Conservation (phyloP, 2,797 vertebrate genomes). For the Danio kyathit region DNA sequence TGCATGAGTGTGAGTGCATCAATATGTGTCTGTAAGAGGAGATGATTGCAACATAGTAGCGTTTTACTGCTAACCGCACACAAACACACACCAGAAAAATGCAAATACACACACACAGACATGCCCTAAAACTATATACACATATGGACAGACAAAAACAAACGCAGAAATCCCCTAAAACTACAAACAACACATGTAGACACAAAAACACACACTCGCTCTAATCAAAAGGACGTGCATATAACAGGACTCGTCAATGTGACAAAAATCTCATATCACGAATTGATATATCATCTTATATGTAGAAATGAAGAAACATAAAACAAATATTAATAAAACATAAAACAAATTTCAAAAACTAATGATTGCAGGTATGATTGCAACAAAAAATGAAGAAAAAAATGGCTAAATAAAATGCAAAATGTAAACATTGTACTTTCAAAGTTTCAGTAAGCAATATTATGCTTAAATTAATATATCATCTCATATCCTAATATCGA, state of each 20-base stretch:
- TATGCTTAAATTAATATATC: too few species aligned
- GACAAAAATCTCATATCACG: too few species aligned
- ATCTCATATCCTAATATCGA: too few species aligned
- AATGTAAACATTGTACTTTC: too few species aligned
- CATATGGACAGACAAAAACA: slow-evolving; percentile 1
- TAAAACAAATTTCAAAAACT: too few species aligned
- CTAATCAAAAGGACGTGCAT: slow-evolving; percentile 19
- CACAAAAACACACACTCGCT: slow-evolving; percentile 14
- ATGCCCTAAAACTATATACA: slow-evolving; percentile 8
- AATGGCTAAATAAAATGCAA: too few species aligned
- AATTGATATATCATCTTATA: too few species aligned
- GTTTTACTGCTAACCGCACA: slow-evolving; percentile 40
- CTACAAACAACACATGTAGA: not conserved
- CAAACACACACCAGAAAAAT: slow-evolving; percentile 38
- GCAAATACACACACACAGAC: slow-evolving; percentile 27
- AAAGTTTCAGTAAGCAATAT: too few species aligned
- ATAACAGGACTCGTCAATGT: not conserved
- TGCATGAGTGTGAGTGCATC: slow-evolving; percentile 48
- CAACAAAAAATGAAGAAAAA: too few species aligned
- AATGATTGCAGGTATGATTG: too few species aligned
- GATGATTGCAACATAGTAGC: slow-evolving; percentile 27
- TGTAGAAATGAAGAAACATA: too few species aligned
- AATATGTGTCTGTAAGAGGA: slow-evolving; percentile 56
- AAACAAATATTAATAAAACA: too few species aligned
- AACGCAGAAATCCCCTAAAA: slow-evolving; percentile 25